phyloP scores from a whole-genome alignment of 2,113 vertebrate species.

The Taxidea taxus region DNA sequence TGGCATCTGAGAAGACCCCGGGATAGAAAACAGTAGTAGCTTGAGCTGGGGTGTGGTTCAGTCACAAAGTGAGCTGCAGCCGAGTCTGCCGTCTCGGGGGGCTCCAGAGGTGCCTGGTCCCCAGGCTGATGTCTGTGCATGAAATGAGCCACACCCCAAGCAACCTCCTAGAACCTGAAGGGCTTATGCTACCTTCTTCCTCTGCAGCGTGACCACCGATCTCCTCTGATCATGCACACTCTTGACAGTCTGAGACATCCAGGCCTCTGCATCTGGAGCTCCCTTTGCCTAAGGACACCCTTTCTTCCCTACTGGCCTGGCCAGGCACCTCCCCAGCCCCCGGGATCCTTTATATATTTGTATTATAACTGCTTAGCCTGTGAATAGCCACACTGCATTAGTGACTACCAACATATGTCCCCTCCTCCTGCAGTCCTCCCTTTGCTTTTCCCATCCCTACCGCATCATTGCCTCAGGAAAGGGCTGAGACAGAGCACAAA shows the following conservation, averaged over 20 bases:
- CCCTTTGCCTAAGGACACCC: neutral
- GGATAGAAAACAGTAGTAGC: neutral
- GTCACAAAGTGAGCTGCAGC: neutral
- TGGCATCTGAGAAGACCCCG: neutral
- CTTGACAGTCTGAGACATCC: rapidly evolving
- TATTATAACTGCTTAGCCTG: rapidly evolving
- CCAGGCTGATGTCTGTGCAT: neutral
- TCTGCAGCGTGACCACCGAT: rapidly evolving
- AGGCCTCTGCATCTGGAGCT: rapidly evolving
- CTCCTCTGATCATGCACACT: too few species aligned
- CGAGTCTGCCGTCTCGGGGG: neutral
- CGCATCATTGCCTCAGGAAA: neutral
- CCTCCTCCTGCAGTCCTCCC: neutral
- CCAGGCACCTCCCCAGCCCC: neutral
- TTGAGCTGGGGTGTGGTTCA: neutral
- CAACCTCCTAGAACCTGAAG: neutral
- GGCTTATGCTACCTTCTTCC: too few species aligned
- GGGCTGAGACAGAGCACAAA: neutral
- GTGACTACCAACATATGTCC: neutral
- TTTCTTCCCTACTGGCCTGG: neutral
- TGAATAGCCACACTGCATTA: neutral
- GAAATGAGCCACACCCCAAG: rapidly evolving
- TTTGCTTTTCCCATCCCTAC: neutral
- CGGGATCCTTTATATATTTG: neutral
- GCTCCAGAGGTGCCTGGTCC: neutral